phyloP scores from a whole-genome alignment of 2,888 invertebrate genomes.

The Molanna angustata region DNA sequence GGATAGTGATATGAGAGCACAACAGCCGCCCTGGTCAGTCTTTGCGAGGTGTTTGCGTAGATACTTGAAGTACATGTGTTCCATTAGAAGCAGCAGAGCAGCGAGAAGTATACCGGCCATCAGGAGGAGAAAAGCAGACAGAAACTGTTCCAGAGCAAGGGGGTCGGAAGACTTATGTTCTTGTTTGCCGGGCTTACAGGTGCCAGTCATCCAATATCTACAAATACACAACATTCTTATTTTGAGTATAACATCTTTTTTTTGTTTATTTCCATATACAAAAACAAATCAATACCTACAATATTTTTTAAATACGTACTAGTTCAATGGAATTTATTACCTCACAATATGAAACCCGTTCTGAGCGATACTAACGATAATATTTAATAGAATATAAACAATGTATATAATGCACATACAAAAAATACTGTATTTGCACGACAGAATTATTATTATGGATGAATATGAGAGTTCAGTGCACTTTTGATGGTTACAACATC shows the following conservation, averaged over 20 bases:
- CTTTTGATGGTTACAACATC: too few relatives aligned
- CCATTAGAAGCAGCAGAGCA: conserved; percentile 79
- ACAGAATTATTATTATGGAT: too few relatives aligned
- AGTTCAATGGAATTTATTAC: too few relatives aligned
- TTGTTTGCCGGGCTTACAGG: conserved; percentile 89
- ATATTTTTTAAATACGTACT: too few relatives aligned
- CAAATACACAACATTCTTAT: conserved; percentile 1
- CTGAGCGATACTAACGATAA: too few relatives aligned
- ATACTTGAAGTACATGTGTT: conserved; percentile 95
- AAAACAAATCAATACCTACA: too few relatives aligned
- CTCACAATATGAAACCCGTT: too few relatives aligned
- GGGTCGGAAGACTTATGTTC: conserved; percentile 90
- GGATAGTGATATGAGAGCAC: conserved; percentile 87
- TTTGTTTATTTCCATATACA: neutral
- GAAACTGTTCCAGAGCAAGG: conserved; percentile 90
- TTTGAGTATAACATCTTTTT: neutral
- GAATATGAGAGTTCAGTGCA: too few relatives aligned
- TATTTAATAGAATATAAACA: too few relatives aligned
- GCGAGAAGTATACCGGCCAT: conserved; percentile 93
- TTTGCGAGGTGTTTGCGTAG: conserved; percentile 83
- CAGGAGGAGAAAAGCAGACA: conserved; percentile 93
- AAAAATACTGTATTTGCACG: too few relatives aligned
- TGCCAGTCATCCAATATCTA: conserved; percentile 96
- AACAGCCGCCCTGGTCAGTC: conserved; percentile 88
- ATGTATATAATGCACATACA: too few relatives aligned